A percentile compares a stretch with the other conserved stretches of the same genome.
phyloP scores from a whole-genome alignment of 2,113 vertebrate species.

The Aegithalos caudatus region DNA sequence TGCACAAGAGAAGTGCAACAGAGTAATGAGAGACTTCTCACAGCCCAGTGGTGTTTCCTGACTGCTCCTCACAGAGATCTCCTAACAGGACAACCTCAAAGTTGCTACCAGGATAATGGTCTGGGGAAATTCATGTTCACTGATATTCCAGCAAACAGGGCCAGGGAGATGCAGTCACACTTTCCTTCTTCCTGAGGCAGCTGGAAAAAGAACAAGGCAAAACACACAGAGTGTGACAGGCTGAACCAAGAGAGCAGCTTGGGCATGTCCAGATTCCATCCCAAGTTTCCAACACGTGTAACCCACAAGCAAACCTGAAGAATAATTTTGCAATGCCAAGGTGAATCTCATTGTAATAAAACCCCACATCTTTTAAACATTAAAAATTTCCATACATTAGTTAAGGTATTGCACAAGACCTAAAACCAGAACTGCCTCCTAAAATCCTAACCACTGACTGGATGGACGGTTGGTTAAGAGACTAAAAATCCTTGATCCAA shows the following conservation, averaged over 20 bases:
- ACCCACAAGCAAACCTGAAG: not conserved
- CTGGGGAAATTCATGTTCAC: not conserved
- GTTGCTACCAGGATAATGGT: fast-evolving
- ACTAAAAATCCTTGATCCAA: not conserved
- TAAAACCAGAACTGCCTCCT: not conserved
- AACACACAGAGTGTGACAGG: not conserved
- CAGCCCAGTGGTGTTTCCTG: not conserved
- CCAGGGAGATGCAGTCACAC: not conserved
- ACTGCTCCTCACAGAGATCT: fast-evolving
- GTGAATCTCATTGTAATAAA: not conserved
- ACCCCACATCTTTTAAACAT: not conserved
- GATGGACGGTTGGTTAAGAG: not conserved
- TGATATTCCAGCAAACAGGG: not conserved
- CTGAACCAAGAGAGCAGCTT: not conserved
- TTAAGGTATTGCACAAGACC: not conserved
- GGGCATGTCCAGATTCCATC: not conserved
- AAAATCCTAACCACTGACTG: not conserved
- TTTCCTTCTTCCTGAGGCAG: not conserved
- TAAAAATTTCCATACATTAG: not conserved
- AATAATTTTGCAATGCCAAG: not conserved
- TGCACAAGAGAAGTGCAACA: not conserved
- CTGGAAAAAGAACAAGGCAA: not conserved
- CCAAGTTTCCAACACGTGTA: not conserved
- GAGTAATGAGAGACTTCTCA: not conserved
- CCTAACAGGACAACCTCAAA: not conserved